Conservation (phyloP, 1,140 invertebrate species). For the Penaeus japonicus region DNA sequence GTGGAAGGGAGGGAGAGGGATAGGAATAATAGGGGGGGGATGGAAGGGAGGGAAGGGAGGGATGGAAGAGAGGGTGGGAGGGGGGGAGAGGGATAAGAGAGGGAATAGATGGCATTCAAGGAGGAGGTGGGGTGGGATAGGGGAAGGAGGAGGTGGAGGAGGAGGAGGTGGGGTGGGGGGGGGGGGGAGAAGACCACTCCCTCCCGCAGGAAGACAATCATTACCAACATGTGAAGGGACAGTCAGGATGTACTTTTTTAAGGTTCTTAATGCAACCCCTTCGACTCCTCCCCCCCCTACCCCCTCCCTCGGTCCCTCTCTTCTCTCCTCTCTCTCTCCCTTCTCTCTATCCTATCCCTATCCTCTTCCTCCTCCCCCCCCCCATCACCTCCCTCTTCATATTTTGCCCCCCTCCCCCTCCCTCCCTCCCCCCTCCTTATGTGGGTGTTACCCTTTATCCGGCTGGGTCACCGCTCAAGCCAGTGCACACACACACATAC, state of each 20-base stretch:
- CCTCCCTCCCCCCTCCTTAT: background rate
- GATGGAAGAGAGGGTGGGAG: too few relatives aligned
- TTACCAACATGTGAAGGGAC: constrained; percentile 45
- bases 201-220: constrained; percentile 42
- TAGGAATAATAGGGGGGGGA: too few relatives aligned
- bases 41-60: too few relatives aligned
- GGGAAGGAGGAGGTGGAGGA: background rate
- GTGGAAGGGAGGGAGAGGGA: too few relatives aligned
- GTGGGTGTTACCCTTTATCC: background rate
- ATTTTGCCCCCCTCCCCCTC: background rate
- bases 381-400: too few relatives aligned
- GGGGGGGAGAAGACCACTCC: constrained; percentile 17
- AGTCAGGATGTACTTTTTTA: constrained; percentile 52
- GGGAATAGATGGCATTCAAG: too few relatives aligned
- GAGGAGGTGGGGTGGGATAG: background rate
- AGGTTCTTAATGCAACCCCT: constrained; percentile 35
- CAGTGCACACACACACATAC: too few relatives aligned
- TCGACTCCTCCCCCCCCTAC: background rate
- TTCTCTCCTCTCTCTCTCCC: background rate
- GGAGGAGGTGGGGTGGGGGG: background rate
- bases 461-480: background rate
- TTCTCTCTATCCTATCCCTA: background rate
- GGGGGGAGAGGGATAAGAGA: too few relatives aligned
- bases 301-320: background rate
- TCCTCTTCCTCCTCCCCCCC: background rate